Conservation (phyloP, 2,797 vertebrate species). For the Pseudotriccus pelzelni region DNA sequence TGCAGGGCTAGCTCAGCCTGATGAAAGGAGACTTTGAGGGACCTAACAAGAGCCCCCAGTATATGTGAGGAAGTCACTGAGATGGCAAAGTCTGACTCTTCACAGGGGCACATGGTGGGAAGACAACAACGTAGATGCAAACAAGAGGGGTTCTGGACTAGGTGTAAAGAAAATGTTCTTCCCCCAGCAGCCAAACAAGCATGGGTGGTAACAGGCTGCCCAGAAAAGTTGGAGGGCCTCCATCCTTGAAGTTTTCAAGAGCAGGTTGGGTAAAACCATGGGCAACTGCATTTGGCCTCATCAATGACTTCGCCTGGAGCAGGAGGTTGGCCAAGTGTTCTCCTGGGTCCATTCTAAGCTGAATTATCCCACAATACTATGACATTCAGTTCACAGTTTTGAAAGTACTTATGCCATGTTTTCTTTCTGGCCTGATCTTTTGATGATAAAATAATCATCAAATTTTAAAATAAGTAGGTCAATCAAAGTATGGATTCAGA, state of each 20-base stretch:
- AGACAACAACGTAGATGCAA: not conserved
- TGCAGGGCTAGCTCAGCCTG: not conserved
- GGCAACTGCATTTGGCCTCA: not conserved
- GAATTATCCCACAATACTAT: not conserved
- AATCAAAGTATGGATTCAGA: not conserved
- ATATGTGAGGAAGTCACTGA: not conserved
- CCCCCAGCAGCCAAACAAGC: not conserved
- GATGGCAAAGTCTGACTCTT: not conserved
- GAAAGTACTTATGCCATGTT: not conserved
- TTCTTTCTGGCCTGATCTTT: not conserved
- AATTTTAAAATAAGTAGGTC: not conserved
- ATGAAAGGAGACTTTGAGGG: not conserved
- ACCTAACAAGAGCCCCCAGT: not conserved
- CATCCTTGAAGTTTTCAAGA: not conserved
- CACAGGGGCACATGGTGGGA: not conserved
- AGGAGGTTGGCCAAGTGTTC: not conserved
- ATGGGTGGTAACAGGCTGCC: not conserved
- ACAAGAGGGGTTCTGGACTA: not conserved
- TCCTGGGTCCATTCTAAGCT: not conserved
- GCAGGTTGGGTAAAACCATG: not conserved
- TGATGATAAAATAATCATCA: not conserved
- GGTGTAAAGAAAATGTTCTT: not conserved
- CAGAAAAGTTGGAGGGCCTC: no score
- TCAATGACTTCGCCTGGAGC: accelerated
- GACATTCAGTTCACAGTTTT: not conserved